These are phyloP conservation scores for Bostrychus sinensis DNA, from an alignment of 2,113 vertebrate genomes.

Conservation along the genomic window DNA sequence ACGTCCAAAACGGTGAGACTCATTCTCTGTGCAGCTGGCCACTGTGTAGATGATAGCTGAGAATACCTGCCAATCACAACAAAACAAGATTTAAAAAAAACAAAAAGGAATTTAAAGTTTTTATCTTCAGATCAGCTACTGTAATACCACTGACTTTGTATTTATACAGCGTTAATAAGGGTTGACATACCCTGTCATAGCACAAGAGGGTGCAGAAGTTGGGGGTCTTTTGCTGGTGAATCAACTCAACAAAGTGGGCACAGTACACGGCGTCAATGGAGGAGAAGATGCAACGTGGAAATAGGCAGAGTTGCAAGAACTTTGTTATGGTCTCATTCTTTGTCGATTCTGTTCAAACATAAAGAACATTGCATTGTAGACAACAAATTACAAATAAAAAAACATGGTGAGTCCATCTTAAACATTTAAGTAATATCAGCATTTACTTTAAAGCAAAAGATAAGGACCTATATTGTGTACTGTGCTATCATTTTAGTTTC, in stretches of 20 bases:
- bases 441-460: too few relatives aligned
- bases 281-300: constrained; percentile 98
- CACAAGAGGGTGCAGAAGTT: constrained; percentile 99
- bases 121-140: too few relatives aligned
- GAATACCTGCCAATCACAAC: constrained; percentile 85
- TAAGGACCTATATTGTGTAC: background rate
- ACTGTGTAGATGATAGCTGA: constrained; percentile 99
- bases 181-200: constrained; percentile 90
- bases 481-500: too few relatives aligned
- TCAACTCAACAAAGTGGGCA: constrained; percentile 95
- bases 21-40: constrained; percentile 98
- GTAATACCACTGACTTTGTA: too few relatives aligned
- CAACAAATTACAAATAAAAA: background rate
- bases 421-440: too few relatives aligned
- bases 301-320: constrained; percentile 97
- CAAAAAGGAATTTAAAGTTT: background rate
- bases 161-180: too few relatives aligned
- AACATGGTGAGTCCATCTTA: background rate
- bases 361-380: constrained; percentile 13
- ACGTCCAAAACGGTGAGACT: constrained; percentile 95
- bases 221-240: constrained; percentile 97
- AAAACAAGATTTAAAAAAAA: background rate
- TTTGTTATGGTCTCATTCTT: constrained; percentile 99
- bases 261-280: constrained; percentile 98
- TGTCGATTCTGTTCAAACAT: constrained; percentile 87